Conservation (phyloP, 2,797 vertebrate genomes). For the Miichthys miiuy region DNA sequence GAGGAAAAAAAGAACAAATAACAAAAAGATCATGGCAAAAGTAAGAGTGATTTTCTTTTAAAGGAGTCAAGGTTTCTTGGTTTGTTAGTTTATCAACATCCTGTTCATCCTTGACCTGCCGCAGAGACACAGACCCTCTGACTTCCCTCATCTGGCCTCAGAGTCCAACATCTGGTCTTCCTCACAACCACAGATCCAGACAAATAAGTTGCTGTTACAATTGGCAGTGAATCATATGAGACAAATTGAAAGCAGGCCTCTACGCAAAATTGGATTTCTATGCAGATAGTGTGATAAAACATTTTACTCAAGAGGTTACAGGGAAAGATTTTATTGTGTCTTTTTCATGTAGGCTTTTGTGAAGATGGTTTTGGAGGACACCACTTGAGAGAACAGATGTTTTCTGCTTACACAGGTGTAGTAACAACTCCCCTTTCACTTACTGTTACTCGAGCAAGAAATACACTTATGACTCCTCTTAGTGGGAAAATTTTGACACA, state of each 20-base stretch:
- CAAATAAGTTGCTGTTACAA: slow-evolving; percentile 64
- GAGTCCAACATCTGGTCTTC: slow-evolving; percentile 70
- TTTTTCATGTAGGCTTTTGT: slow-evolving; percentile 10
- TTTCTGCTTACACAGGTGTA: slow-evolving; percentile 22
- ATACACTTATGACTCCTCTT: slow-evolving; percentile 7
- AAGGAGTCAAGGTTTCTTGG: slow-evolving; percentile 41
- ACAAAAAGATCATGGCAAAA: not conserved
- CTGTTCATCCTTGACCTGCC: slow-evolving; percentile 73
- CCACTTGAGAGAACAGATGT: slow-evolving; percentile 11
- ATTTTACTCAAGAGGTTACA: slow-evolving; percentile 20
- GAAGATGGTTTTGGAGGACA: not conserved
- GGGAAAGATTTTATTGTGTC: slow-evolving; percentile 8
- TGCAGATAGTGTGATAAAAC: slow-evolving; percentile 30
- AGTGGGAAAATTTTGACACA: slow-evolving; percentile 35
- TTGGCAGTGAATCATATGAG: slow-evolving; percentile 55
- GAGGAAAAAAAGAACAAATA: not conserved
- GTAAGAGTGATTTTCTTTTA: not conserved
- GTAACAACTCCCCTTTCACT: not conserved
- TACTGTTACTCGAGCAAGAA: not conserved
- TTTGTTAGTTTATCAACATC: slow-evolving; percentile 74
- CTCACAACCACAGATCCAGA: slow-evolving; percentile 54
- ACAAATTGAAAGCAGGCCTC: slow-evolving; percentile 61
- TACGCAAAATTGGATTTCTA: slow-evolving; percentile 30
- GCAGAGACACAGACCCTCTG: slow-evolving; percentile 46
- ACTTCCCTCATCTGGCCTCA: slow-evolving; percentile 63